These are phyloP conservation scores for Latheticus oryzae DNA, from an alignment of 2,888 invertebrate genomes.

Conservation along the genomic window DNA sequence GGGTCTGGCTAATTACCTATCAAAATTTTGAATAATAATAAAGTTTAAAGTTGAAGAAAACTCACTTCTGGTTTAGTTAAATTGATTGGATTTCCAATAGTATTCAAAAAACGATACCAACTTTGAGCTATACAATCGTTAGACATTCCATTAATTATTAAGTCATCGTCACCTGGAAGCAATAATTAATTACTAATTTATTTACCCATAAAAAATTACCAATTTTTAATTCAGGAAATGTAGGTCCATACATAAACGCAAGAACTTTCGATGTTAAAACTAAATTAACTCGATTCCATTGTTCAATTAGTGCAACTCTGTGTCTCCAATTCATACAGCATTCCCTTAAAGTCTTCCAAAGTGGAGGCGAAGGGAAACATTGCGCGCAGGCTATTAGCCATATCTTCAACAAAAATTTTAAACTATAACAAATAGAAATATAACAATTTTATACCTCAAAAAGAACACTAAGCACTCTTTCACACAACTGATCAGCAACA, in stretches of 20 bases:
- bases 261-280: slow-evolving; percentile 87
- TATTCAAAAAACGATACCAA: slow-evolving; percentile 95
- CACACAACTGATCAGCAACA: slow-evolving; percentile 91
- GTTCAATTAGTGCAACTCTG: slow-evolving; percentile 90
- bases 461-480: slow-evolving; percentile 91
- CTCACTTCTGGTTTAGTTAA: slow-evolving; percentile 84
- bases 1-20: slow-evolving; percentile 72
- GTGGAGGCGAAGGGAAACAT: slow-evolving; percentile 93
- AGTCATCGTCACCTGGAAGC: slow-evolving; percentile 84
- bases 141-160: slow-evolving; percentile 87
- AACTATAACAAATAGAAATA: slow-evolving; percentile 17
- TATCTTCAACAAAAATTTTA: slow-evolving; percentile 59
- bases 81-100: slow-evolving; percentile 94
- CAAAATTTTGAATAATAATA: slow-evolving; percentile 18
- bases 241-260: slow-evolving; percentile 88
- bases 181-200: slow-evolving; percentile 2
- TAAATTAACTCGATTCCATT: slow-evolving; percentile 94
- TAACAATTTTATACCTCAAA: slow-evolving; percentile 76
- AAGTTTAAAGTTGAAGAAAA: background rate
- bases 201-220: slow-evolving; percentile 67
- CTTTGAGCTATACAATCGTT: slow-evolving; percentile 93
- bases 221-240: slow-evolving; percentile 83
- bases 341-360: slow-evolving; percentile 95
- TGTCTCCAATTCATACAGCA: slow-evolving; percentile 95
- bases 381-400: slow-evolving; percentile 81